Evolutionary conservation across 1,140 invertebrate species (phyloP), one percentile per base, ranked within the genome.

Genomic region (Platyura marginata): DNA sequence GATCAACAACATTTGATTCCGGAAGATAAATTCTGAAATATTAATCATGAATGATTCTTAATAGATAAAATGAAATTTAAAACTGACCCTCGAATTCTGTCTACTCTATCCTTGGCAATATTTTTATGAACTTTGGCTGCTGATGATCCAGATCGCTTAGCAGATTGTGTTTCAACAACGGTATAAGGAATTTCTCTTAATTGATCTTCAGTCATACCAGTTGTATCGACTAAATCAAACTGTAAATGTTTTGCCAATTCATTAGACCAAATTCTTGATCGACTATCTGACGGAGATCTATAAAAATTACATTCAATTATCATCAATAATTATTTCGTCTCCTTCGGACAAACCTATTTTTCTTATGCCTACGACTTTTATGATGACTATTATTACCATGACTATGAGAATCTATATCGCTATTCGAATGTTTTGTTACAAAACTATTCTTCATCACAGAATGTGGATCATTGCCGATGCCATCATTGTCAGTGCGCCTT

Each of bases 181-280:
- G 85, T 90, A 59, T 92, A 96, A 3, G 89, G 84, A 49, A 94
- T 94, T 61, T 94, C 85, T 49, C 77, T 72, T 3, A 91, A 69
- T 56, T 93, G 85, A 46, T 83, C 80, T 50, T 88, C 84, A 37
- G 79, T 81, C 79, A 94, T 83, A 29, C 84, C 85, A 16, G 75
- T 72, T 0, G 87, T 89, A 48, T 93, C 88, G 39, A 94, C 75
- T 50, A 94, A 66, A 53, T 82, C 77, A 64, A 90, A 93, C 57
- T 93, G 82, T 49, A 95, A 69, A 63, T 93, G 87, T 59, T 75
- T 73, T 47, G 75, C 74, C 45, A 88, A 56, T 62, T 88, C 84
- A 48, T 75, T 77, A 23, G 84, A 63, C 52, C 67, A 66, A 40
- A 70, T 66, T 53, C 74, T 71, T 23, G 56, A 63, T 40, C 72